Evolutionary conservation across 2,888 invertebrate genomes (phyloP).

Genomic region (Coremacera marginata): DNA sequence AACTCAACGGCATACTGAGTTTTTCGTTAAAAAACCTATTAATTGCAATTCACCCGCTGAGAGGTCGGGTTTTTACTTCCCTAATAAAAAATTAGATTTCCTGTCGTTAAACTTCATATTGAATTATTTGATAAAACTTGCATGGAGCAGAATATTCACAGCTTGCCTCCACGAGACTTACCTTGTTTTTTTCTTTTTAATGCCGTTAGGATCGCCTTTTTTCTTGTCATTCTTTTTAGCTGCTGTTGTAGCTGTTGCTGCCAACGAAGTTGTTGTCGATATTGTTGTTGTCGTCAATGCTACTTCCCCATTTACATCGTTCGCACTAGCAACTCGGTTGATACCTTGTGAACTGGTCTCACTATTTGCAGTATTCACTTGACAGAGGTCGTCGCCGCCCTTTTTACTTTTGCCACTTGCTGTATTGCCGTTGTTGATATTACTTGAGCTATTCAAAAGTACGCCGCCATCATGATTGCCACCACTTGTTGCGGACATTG

Average conservation of each 20-base stretch:
- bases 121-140: neutral
- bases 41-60: neutral
- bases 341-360: slow-evolving; percentile 35
- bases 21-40: neutral
- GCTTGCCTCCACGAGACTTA: slow-evolving; percentile 66
- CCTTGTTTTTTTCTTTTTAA: slow-evolving; percentile 94
- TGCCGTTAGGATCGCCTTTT: slow-evolving; percentile 86
- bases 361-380: slow-evolving; percentile 39
- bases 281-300: slow-evolving; percentile 41
- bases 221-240: slow-evolving; percentile 83
- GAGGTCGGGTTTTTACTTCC: slow-evolving; percentile 15
- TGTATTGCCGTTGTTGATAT: slow-evolving; percentile 24
- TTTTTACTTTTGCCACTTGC: slow-evolving; percentile 45
- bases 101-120: slow-evolving; percentile 53
- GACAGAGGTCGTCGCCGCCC: slow-evolving; percentile 37
- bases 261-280: slow-evolving; percentile 16
- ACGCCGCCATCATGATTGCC: slow-evolving; percentile 10
- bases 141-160: neutral
- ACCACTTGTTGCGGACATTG: slow-evolving; percentile 30
- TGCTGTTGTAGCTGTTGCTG: slow-evolving; percentile 62
- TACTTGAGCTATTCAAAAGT: slow-evolving; percentile 41
- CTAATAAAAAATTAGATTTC: slow-evolving; percentile 60
- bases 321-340: slow-evolving; percentile 40
- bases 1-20: neutral
- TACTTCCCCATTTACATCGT: slow-evolving; percentile 4